These are phyloP conservation scores for Lepidothrix coronata DNA, from an alignment of 2,113 vertebrate species.

Conservation along the genomic window DNA sequence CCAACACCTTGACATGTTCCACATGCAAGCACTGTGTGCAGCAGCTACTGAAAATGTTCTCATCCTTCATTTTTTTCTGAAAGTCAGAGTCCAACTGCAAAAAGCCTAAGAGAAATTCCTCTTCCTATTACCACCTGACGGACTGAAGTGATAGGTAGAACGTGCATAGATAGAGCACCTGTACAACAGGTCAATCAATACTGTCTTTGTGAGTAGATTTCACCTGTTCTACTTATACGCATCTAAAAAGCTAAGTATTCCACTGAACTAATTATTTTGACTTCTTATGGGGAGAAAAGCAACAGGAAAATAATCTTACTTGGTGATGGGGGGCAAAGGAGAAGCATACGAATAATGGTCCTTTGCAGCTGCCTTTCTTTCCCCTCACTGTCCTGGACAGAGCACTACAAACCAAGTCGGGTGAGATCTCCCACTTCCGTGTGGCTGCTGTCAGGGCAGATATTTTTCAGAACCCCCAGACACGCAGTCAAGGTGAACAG, in stretches of 20 bases:
- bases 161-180: background rate
- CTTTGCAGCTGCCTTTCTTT: background rate
- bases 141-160: background rate
- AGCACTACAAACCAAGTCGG: background rate
- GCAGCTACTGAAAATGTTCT: background rate
- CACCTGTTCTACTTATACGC: background rate
- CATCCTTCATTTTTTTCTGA: background rate
- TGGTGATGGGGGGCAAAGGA: background rate
- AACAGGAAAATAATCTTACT: background rate
- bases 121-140: background rate
- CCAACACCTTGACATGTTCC: background rate
- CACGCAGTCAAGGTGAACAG: background rate
- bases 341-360: background rate
- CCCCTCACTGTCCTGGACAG: background rate
- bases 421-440: background rate
- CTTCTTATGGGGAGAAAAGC: background rate
- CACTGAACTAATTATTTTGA: background rate
- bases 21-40: rapidly evolving
- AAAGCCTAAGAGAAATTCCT: background rate
- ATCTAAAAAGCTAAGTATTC: background rate
- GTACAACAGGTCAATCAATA: background rate
- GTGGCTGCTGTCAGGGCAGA: background rate
- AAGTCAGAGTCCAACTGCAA: background rate
- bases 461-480: background rate
- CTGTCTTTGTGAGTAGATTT: background rate